Conservation (phyloP, 2,888 invertebrate genomes). For the Leptarthrus brevirostris region DNA sequence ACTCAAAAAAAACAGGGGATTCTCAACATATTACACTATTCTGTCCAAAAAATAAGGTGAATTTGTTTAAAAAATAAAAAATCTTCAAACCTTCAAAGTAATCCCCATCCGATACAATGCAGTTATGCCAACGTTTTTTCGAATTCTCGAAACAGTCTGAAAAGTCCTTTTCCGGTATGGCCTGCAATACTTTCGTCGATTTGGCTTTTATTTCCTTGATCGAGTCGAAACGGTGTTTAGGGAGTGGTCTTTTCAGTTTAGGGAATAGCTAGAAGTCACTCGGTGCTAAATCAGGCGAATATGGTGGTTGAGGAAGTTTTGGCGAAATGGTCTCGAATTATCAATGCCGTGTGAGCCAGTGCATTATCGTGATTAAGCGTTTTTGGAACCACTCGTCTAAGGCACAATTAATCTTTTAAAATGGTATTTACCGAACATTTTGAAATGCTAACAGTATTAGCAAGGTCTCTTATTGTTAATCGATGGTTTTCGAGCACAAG, state of each 20-base stretch:
- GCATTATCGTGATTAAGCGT: too few species aligned
- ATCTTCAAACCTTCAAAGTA: conserved; percentile 25
- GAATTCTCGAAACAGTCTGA: neutral
- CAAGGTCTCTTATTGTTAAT: too few species aligned
- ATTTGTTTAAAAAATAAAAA: conserved; percentile 7
- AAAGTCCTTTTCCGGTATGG: conserved; percentile 17
- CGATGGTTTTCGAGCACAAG: too few species aligned
- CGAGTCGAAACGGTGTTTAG: conserved; percentile 16
- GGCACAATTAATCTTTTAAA: too few species aligned
- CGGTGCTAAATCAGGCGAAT: conserved; percentile 21
- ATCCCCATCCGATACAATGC: neutral
- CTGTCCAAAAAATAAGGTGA: conserved; percentile 25
- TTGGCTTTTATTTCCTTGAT: neutral
- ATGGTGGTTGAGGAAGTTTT: conserved; percentile 29
- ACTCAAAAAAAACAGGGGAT: too few species aligned
- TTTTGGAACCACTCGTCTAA: too few species aligned
- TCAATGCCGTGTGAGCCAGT: neutral
- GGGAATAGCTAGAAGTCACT: too few species aligned
- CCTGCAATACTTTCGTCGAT: conserved; percentile 1
- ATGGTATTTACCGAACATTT: too few species aligned
- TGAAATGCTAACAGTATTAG: too few species aligned
- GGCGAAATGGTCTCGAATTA: neutral
- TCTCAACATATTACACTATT: too few species aligned
- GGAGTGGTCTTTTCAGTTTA: conserved; percentile 25
- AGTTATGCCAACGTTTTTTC: too few species aligned